phyloP scores from a whole-genome alignment of 2,797 vertebrate species.

The Atherinosoma microstoma region DNA sequence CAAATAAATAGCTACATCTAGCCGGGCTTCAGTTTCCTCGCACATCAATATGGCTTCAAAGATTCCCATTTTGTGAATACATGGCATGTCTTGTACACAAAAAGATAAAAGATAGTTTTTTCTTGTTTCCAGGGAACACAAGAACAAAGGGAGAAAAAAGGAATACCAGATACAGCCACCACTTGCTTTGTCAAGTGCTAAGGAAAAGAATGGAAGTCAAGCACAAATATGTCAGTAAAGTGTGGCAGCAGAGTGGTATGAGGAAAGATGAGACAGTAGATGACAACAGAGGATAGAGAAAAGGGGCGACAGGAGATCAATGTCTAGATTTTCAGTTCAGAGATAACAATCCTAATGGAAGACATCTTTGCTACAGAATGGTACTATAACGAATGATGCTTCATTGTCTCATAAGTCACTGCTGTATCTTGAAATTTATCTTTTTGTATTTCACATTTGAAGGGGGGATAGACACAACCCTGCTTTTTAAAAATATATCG shows the following conservation, averaged over 20 bases:
- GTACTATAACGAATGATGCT: conserved; percentile 45
- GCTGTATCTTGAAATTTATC: conserved; percentile 39
- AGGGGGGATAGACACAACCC: conserved; percentile 1
- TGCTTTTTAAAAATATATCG: conserved; percentile 26
- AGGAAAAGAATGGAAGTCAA: conserved; percentile 54
- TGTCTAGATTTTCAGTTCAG: conserved; percentile 55
- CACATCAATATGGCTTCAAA: conserved; percentile 59
- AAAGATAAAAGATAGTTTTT: conserved; percentile 46
- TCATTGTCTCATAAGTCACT: conserved; percentile 16
- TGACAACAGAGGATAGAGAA: conserved; percentile 25
- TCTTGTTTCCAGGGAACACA: conserved; percentile 50
- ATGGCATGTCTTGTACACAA: conserved; percentile 49
- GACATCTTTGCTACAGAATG: conserved; percentile 51
- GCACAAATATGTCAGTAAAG: conserved; percentile 62
- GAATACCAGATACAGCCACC: conserved; percentile 50
- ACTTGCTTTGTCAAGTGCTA: conserved; percentile 60
- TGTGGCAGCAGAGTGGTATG: conserved; percentile 44
- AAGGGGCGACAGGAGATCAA: conserved; percentile 56
- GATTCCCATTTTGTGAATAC: conserved; percentile 47
- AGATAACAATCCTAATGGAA: conserved; percentile 62
- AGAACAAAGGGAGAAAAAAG: conserved; percentile 59
- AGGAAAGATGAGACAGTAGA: conserved; percentile 51
- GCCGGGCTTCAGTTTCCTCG: conserved; percentile 47
- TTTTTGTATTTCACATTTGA: conserved; percentile 15
- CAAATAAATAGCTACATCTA: conserved; percentile 45